Percentiles rank a stretch among this genome's conserved stretches.
phyloP scores from a whole-genome alignment of 2,113 vertebrate genomes.

The Nibea coibor region DNA sequence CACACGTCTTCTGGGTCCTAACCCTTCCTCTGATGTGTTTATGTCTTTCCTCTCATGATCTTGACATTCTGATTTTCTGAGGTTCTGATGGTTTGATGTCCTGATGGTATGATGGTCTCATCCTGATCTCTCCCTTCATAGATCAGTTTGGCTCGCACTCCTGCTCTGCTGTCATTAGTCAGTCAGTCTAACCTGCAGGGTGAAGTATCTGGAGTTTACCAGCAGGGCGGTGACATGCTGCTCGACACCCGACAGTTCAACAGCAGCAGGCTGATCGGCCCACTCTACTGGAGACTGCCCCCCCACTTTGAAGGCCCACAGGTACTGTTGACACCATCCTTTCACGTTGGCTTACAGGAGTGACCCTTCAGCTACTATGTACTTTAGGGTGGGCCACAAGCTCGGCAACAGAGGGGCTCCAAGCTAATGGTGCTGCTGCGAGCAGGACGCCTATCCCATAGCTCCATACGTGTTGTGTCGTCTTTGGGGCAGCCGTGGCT shows the following conservation, averaged over 20 bases:
- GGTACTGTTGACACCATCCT: slow-evolving; percentile 69
- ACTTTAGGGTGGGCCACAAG: no score
- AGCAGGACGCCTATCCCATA: no score
- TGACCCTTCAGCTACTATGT: not conserved
- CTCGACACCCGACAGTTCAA: slow-evolving; percentile 84
- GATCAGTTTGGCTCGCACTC: slow-evolving; percentile 24
- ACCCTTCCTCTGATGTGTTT: no score
- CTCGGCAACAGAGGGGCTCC: no score
- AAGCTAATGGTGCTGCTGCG: no score
- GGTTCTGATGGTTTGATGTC: no score
- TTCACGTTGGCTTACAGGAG: not conserved
- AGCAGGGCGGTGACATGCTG: slow-evolving; percentile 84
- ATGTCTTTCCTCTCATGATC: no score
- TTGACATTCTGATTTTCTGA: no score
- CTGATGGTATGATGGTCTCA: no score
- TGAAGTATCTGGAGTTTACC: slow-evolving; percentile 87
- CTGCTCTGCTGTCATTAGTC: slow-evolving; percentile 81
- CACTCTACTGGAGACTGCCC: slow-evolving; percentile 92
- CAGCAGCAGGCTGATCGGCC: slow-evolving; percentile 77
- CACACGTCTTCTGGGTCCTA: no score
- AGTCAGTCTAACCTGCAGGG: slow-evolving; percentile 87
- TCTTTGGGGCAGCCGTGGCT: no score
- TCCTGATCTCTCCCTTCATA: slow-evolving; percentile 1
- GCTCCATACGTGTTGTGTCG: no score
- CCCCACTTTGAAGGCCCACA: slow-evolving; percentile 87